Percentiles rank a stretch among this genome's conserved stretches.
Evolutionary conservation across 1,140 invertebrate genomes (phyloP).

Genomic region (Ectropis grisescens): DNA sequence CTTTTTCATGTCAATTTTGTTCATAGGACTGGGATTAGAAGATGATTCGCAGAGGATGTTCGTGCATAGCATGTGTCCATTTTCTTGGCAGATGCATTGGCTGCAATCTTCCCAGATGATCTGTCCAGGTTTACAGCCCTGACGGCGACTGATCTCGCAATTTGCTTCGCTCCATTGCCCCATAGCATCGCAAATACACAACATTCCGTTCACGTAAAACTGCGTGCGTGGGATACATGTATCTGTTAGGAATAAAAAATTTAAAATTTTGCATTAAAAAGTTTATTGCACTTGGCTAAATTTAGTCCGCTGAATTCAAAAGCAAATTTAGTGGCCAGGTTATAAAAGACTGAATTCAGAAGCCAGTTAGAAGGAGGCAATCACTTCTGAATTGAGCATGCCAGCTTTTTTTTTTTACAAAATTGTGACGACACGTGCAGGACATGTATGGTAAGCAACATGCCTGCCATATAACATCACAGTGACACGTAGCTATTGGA

Average conservation of each 20-base stretch:
- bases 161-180: constrained; percentile 28
- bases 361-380: too few species aligned
- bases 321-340: too few species aligned
- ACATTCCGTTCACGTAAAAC: constrained; percentile 26
- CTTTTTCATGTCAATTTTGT: constrained; percentile 10
- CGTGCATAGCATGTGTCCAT: constrained; percentile 33
- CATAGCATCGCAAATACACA: constrained; percentile 32
- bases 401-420: too few species aligned
- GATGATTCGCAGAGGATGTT: constrained; percentile 17
- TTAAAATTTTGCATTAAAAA: background rate
- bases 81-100: constrained; percentile 37
- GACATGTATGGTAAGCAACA: too few species aligned
- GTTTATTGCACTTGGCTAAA: too few species aligned
- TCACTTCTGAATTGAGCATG: too few species aligned
- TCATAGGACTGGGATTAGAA: background rate
- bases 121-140: constrained; percentile 30
- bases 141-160: constrained; percentile 24
- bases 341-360: too few species aligned
- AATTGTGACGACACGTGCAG: too few species aligned
- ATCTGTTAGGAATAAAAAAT: constrained; percentile 16
- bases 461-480: too few species aligned
- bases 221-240: constrained; percentile 36
- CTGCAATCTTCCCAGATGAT: constrained; percentile 35
- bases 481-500: too few species aligned
- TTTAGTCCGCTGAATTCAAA: too few species aligned